Evolutionary conservation across 2,113 vertebrate genomes (phyloP), one percentile per base, ranked within the genome.

Genomic region (Nestor notabilis): DNA sequence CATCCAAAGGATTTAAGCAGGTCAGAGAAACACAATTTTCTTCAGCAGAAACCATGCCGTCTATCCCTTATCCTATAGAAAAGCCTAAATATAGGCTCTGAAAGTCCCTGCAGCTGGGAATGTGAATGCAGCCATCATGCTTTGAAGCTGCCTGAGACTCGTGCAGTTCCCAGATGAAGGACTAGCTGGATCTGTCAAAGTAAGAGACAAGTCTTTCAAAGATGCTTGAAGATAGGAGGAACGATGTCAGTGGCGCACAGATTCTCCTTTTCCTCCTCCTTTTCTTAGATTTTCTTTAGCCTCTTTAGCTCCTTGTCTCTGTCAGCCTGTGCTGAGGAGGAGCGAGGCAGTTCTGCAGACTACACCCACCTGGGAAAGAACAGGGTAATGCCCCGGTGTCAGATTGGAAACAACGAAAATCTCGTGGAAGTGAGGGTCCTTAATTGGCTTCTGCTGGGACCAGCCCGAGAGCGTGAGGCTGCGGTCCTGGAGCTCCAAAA

Each of bases 31-130:
- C 69, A 50, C 41, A 55, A 68, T 96, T 97, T 95, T 64, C 91
- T 93, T 41, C 55, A 70, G 83, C 93, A 91, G 90, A 89, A 44
- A 44, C 77, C 83, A 91, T 37, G 77, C 87, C 87, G 93, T 43
- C 89, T 93, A 85, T 92, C 88, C 89, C 90, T 94, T 92, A 76
- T 92, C 90, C 94, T 93, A 87, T 63, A 91, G 94, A 96, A 95
- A 94, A 94, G 49, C 88, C 93, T 96, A 95, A 96, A 97, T 96
- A 94, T 96, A 96, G 95, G 47, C 77, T 50, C 72, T 83, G 28
- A 96, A 96, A 89, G 95, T 88, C 82, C 56, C 69, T 1, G 0
- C 93, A 90, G 87, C 74, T 52, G 81, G 83, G 61, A 78, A 89
- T 6, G 82, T 56, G 94, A 83, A 93, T 35, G 90, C 64, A 76